These are phyloP conservation scores for Anguilla anguilla DNA, from an alignment of 2,797 vertebrate species.

Conservation along the genomic window DNA sequence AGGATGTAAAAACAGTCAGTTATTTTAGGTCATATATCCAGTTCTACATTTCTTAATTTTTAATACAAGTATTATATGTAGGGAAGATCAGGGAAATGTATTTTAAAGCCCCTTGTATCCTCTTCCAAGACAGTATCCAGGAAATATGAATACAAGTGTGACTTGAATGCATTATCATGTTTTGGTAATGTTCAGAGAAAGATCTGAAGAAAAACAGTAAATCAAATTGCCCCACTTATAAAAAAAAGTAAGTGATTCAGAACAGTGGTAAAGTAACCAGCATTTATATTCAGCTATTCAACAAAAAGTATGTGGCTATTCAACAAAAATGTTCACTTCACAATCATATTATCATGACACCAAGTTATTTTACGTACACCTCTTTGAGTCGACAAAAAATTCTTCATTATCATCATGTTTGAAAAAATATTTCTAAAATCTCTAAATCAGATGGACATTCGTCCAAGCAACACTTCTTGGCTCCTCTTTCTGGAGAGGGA, in stretches of 20 bases:
- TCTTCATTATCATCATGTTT: neutral
- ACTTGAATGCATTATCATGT: neutral
- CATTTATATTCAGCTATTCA: neutral
- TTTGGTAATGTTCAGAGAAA: slow-evolving; percentile 3
- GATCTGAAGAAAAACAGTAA: neutral
- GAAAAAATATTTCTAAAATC: neutral
- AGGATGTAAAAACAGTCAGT: neutral
- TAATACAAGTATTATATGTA: neutral
- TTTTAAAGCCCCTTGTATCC: neutral
- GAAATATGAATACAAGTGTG: neutral
- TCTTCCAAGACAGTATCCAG: neutral
- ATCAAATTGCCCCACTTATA: neutral
- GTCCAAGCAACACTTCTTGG: slow-evolving; percentile 39
- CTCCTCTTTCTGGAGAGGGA: slow-evolving; percentile 41
- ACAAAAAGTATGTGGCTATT: neutral
- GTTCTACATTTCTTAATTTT: neutral
- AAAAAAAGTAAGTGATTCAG: neutral
- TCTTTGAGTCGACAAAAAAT: neutral
- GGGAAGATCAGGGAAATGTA: neutral
- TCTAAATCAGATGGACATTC: slow-evolving; percentile 27
- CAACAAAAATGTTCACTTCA: neutral
- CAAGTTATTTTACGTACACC: neutral
- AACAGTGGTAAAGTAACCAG: neutral
- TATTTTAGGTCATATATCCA: neutral
- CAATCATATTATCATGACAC: neutral